Evolutionary conservation across 2,888 invertebrate genomes (phyloP).

Genomic region (Leptinotarsa peninsularis): DNA sequence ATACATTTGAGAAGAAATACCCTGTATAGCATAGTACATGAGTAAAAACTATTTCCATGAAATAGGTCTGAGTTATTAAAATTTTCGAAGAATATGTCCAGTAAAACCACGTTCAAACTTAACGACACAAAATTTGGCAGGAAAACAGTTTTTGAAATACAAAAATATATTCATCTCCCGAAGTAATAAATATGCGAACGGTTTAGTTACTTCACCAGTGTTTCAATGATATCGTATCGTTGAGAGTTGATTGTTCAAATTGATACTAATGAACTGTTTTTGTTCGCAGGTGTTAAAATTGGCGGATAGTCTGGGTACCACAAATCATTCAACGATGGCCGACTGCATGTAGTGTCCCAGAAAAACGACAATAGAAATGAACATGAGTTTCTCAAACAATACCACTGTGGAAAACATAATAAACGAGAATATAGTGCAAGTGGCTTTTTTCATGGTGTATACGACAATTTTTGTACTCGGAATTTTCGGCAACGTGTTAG

Average conservation of each 20-base stretch:
- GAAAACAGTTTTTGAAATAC: neutral
- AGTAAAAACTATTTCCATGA: neutral
- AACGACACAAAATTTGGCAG: slow-evolving; percentile 5
- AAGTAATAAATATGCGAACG: slow-evolving; percentile 4
- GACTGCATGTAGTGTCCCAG: slow-evolving; percentile 16
- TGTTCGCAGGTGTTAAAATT: slow-evolving; percentile 44
- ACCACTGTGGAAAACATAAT: slow-evolving; percentile 65
- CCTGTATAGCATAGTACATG: neutral
- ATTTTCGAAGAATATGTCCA: neutral
- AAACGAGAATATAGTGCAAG: slow-evolving; percentile 76
- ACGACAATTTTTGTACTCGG: slow-evolving; percentile 89
- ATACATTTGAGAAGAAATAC: neutral
- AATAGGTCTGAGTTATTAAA: neutral
- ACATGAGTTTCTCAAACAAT: slow-evolving; percentile 36
- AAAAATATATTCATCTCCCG: slow-evolving; percentile 3
- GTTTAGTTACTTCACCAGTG: slow-evolving; percentile 8
- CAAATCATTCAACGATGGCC: slow-evolving; percentile 13
- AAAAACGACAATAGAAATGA: slow-evolving; percentile 14
- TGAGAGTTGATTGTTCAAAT: slow-evolving; percentile 34
- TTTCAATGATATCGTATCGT: slow-evolving; percentile 20
- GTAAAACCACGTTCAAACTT: neutral
- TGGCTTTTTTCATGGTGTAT: slow-evolving; percentile 82
- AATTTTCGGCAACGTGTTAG: slow-evolving; percentile 88
- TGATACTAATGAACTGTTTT: slow-evolving; percentile 43
- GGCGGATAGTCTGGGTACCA: slow-evolving; percentile 9